Base-by-base conservation (phyloP, 2,888 invertebrate genomes). In the Euplexia lucipara region DNA sequence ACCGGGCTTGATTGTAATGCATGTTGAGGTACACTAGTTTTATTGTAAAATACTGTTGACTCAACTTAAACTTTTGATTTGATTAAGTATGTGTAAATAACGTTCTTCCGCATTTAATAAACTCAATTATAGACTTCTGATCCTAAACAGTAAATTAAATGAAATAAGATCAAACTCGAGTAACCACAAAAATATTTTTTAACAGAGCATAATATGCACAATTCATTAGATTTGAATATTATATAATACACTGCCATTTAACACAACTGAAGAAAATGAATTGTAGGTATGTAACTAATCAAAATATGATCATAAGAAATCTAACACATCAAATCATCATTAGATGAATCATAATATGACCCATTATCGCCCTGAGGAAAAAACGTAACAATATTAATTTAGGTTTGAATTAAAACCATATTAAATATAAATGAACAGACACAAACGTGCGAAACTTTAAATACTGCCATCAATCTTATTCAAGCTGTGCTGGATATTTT, bases 301-400 rank as follows among this genome's bases (percentile, higher is more conserved):
- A 57, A 68, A 75, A 69, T 51, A 34, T 16, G 0, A 30, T 30
- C 20, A 37, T 20, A 62, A 48, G 18, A 58, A 77, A 72, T 49
- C 51, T 48, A 66, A 64, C 71, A 64, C 56, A 78, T 78, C 52
- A 63, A 71, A 79, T 67, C 60, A 73, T 81, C 80, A 84, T 83
- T 79, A 81, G 78, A 62, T 82, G 84, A 84, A 69, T 83, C 86
- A 85, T 39, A n/a, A n/a, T n/a, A 41, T 41, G 14, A 64, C 32
- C 52, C 44, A 66, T 71, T 52, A 71, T 49, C 18, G 45, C 59
- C 60, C 35, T 42, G 47, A 57, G 61, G 48, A 62, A 57, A n/a
- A 45, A 47, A 49, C 32, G 42, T 51, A 57, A 61, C 35, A 57
- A 67, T 62, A 70, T 63, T 61, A 75, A 77, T 79, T 73, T 70